Conservation (phyloP, 2,113 vertebrate species). For the Lipophrys pholis region DNA sequence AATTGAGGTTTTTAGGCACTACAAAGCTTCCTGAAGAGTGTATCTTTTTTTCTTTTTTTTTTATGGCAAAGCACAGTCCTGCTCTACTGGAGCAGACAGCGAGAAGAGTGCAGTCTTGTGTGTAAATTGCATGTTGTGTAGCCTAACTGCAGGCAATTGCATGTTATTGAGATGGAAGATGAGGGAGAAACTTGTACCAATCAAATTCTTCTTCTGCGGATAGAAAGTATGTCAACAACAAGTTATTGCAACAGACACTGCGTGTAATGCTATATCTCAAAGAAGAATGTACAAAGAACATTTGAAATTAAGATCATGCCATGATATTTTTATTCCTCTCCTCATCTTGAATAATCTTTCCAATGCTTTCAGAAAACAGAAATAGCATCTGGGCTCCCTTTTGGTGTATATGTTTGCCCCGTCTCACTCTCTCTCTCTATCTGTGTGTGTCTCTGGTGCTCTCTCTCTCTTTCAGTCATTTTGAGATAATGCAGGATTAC, state of each 20-base stretch:
- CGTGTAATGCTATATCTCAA: constrained; percentile 32
- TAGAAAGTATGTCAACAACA: constrained; percentile 59
- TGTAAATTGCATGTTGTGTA: constrained; percentile 79
- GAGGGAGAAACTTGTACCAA: constrained; percentile 61
- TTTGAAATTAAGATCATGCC: constrained; percentile 59
- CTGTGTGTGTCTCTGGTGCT: not conserved
- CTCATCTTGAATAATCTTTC: constrained; percentile 44
- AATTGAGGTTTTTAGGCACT: constrained; percentile 84
- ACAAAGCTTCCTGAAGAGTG: constrained; percentile 75
- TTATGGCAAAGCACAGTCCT: constrained; percentile 59
- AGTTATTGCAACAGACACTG: constrained; percentile 44
- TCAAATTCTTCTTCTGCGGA: constrained; percentile 46
- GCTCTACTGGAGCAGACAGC: constrained; percentile 47
- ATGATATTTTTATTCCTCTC: constrained; percentile 49
- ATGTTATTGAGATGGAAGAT: constrained; percentile 69
- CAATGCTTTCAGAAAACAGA: constrained; percentile 49
- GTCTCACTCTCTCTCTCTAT: constrained; percentile 17
- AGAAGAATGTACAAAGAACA: constrained; percentile 35
- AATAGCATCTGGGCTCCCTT: constrained; percentile 58
- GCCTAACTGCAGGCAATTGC: constrained; percentile 76
- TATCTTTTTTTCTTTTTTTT: constrained; percentile 47
- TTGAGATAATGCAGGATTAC: constrained; percentile 72
- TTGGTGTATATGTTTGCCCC: constrained; percentile 46
- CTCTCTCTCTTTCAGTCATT: constrained; percentile 50
- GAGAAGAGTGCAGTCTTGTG: constrained; percentile 58